phyloP scores from a whole-genome alignment of 2,888 invertebrate genomes.

The Eupithecia subumbrata region DNA sequence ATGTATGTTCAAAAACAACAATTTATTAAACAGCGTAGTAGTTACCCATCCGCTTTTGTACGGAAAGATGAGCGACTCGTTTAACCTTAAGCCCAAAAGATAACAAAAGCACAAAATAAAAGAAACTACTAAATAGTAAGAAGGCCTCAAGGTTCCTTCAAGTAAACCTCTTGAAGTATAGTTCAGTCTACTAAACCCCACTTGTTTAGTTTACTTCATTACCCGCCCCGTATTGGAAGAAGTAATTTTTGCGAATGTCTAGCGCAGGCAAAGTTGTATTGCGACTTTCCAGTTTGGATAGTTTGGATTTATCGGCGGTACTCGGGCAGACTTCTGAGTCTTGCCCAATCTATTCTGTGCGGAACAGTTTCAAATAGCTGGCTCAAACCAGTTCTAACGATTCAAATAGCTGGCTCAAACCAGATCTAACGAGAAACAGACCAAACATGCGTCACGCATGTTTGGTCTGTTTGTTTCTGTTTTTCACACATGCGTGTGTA shows the following conservation, averaged over 20 bases:
- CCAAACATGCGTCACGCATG: too few relatives aligned
- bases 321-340: constrained; percentile 59
- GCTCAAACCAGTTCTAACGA: constrained; percentile 7
- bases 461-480: too few relatives aligned
- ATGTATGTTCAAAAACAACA: not conserved
- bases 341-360: constrained; percentile 45
- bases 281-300: constrained; percentile 47
- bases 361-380: constrained; percentile 21
- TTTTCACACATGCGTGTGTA: too few relatives aligned
- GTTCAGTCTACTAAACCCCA: constrained; percentile 4
- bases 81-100: not conserved
- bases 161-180: constrained; percentile 3
- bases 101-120: not conserved
- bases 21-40: too few relatives aligned
- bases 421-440: too few relatives aligned
- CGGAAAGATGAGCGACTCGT: too few relatives aligned
- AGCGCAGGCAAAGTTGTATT: constrained; percentile 42
- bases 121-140: not conserved
- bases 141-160: constrained; percentile 6
- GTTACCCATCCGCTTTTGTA: too few relatives aligned
- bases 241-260: constrained; percentile 35
- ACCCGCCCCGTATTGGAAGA: constrained; percentile 13
- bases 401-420: too few relatives aligned
- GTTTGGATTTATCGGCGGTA: constrained; percentile 62
- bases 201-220: constrained; percentile 19